These are phyloP conservation scores for Notodonta ziczac DNA, from an alignment of 2,888 invertebrate species.

Conservation along the genomic window DNA sequence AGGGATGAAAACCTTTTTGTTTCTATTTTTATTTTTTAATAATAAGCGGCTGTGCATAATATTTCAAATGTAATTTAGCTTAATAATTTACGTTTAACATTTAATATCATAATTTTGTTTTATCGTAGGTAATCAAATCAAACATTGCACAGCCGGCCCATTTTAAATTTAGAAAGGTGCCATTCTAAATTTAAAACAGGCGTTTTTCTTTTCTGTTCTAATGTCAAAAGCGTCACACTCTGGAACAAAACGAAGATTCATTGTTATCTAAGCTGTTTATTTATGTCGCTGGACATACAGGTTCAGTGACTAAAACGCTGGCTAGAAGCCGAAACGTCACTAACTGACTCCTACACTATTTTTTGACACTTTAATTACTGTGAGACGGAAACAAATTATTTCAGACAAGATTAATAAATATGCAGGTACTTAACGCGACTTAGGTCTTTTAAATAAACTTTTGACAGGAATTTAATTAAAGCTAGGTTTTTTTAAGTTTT, in stretches of 20 bases:
- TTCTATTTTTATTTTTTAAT: no score
- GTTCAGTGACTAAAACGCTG: slow-evolving; percentile 20
- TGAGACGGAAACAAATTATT: slow-evolving; percentile 12
- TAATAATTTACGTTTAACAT: no score
- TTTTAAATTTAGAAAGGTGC: neutral
- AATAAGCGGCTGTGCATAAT: no score
- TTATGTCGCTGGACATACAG: slow-evolving; percentile 8
- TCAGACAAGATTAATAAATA: neutral
- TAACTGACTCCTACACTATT: slow-evolving; percentile 17
- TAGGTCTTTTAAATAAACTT: neutral
- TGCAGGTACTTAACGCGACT: no score
- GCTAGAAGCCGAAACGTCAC: slow-evolving; percentile 25
- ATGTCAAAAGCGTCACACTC: neutral
- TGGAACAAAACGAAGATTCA: slow-evolving; percentile 3
- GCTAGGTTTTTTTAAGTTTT: no score
- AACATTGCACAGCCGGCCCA: neutral
- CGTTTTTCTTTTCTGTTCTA: neutral
- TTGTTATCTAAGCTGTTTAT: slow-evolving; percentile 13
- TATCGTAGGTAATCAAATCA: no score
- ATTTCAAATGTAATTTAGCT: no score
- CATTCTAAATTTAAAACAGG: neutral
- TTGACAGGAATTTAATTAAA: neutral
- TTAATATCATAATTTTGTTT: no score
- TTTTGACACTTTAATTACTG: slow-evolving; percentile 19
- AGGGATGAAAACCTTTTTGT: no score